Base-by-base conservation (phyloP, 2,797 vertebrate genomes). In the Kryptolebias ocellatus region DNA sequence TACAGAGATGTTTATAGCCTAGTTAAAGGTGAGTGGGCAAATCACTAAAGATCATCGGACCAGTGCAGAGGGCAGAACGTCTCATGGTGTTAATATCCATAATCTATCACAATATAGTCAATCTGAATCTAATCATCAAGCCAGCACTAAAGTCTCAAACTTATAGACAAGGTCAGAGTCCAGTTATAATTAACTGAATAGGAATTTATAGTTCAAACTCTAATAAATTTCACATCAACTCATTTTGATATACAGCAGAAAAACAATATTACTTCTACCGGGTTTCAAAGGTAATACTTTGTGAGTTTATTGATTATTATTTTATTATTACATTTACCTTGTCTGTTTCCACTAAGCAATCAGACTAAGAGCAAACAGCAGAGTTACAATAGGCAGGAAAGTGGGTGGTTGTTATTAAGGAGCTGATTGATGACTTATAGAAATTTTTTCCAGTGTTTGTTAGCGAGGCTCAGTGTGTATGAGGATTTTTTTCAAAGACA, bases 101-200 rank as follows among this genome's bases (percentile, higher is more conserved):
- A 67, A 89, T 83, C 81, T 67, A 87, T 90, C 82, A 81, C 83
- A 87, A 88, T 86, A 77, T 52, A 85, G 51, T 79, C 88, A 79
- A 85, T 92, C 80, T 87, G 73, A 78, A 91, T 92, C 87, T 79
- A 90, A 88, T 92, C 92, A 92, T 84, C 60, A 66, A 76, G 70
- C 61, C 57, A 70, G 67, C 67, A 76, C 57, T 67, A 60, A 83
- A 87, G 77, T 70, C 70, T 71, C 55, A 53, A 58, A 44, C 64
- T 61, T 51, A 91, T 58, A 63, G 72, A 86, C 49, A 59, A 89
- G 84, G 69, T 89, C 75, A 80, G 63, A 17, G 70, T 72, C 64
- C 71, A 79, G 24, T 81, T 76, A 66, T 87, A 87, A 92, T 90
- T 85, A 89, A 74, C 68, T 80, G 24, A 76, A 54, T 71, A 81